A percentile compares a stretch with the other conserved stretches of the same genome.
phyloP scores from a whole-genome alignment of 1,140 invertebrate genomes.

The Notospermus geniculatus region DNA sequence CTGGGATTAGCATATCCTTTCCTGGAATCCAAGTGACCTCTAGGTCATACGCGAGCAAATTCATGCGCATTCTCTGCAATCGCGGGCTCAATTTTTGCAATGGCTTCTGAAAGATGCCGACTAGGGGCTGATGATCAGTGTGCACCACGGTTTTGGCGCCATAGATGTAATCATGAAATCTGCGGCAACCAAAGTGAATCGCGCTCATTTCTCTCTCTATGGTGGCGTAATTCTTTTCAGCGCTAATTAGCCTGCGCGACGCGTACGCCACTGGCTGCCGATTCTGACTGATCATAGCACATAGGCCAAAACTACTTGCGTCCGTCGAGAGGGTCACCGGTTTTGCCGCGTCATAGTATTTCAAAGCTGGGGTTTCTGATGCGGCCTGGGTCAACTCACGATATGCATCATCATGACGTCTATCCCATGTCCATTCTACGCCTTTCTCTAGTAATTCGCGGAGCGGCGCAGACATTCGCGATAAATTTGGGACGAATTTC shows the following conservation, averaged over 20 bases:
- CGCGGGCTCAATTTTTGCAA: slow-evolving; percentile 21
- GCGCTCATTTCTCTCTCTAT: slow-evolving; percentile 56
- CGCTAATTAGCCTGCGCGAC: slow-evolving; percentile 47
- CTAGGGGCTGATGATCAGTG: slow-evolving; percentile 30
- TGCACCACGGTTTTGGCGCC: slow-evolving; percentile 22
- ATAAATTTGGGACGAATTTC: slow-evolving; percentile 20
- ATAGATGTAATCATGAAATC: slow-evolving; percentile 30
- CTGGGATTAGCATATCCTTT: slow-evolving; percentile 27
- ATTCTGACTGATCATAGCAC: slow-evolving; percentile 52
- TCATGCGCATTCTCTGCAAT: slow-evolving; percentile 36
- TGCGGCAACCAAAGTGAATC: slow-evolving; percentile 53
- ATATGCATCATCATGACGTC: slow-evolving; percentile 15
- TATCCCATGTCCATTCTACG: slow-evolving; percentile 18
- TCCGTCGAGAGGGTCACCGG: slow-evolving; percentile 18
- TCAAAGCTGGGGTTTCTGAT: slow-evolving; percentile 12
- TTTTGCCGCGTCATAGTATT: slow-evolving; percentile 21
- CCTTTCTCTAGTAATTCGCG: slow-evolving; percentile 22
- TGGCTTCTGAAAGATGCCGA: slow-evolving; percentile 24
- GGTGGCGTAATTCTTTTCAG: slow-evolving; percentile 55
- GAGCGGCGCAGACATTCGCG: slow-evolving; percentile 19
- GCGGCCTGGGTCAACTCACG: slow-evolving; percentile 19
- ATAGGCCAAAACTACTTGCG: slow-evolving; percentile 42
- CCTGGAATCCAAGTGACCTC: slow-evolving; percentile 13
- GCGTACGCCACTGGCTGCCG: slow-evolving; percentile 52
- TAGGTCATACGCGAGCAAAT: slow-evolving; percentile 48